phyloP scores from a whole-genome alignment of 1,140 invertebrate genomes.

The Trachymyrmex septentrionalis region DNA sequence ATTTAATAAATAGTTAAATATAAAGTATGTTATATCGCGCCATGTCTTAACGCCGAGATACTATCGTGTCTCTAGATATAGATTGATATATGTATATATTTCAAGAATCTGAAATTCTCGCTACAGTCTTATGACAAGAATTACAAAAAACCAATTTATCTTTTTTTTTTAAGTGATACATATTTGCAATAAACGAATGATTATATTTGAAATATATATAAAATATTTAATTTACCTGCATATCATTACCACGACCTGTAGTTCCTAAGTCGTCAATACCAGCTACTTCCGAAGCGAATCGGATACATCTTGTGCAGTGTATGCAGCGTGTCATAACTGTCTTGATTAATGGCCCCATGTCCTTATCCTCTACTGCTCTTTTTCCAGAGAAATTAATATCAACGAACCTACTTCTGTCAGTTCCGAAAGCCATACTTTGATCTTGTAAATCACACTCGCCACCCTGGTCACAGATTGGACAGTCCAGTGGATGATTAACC shows the following conservation, averaged over 20 bases:
- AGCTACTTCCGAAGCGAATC: slow-evolving; percentile 98
- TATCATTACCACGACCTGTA: slow-evolving; percentile 97
- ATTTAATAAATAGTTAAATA: neutral
- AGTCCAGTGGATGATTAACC: slow-evolving; percentile 99
- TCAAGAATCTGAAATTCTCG: neutral
- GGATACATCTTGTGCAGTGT: slow-evolving; percentile 99
- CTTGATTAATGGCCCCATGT: slow-evolving; percentile 99
- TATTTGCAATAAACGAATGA: too few species aligned
- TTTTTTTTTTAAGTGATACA: neutral
- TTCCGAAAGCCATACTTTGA: slow-evolving; percentile 99
- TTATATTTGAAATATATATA: neutral
- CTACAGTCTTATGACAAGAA: neutral
- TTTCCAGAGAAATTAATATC: slow-evolving; percentile 98
- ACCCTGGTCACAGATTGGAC: slow-evolving; percentile 99
- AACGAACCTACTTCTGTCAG: slow-evolving; percentile 97
- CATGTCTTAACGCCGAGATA: too few species aligned
- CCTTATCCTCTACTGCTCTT: slow-evolving; percentile 99
- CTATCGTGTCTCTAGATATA: too few species aligned
- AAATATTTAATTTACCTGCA: slow-evolving; percentile 90
- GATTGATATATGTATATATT: neutral
- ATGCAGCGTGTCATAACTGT: slow-evolving; percentile 99
- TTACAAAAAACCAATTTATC: neutral
- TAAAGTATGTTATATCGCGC: neutral
- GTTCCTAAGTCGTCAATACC: slow-evolving; percentile 99
- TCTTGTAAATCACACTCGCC: slow-evolving; percentile 99